Percentiles rank a stretch among this genome's conserved stretches.
phyloP scores from a whole-genome alignment of 2,113 vertebrate species.

The Merops nubicus region DNA sequence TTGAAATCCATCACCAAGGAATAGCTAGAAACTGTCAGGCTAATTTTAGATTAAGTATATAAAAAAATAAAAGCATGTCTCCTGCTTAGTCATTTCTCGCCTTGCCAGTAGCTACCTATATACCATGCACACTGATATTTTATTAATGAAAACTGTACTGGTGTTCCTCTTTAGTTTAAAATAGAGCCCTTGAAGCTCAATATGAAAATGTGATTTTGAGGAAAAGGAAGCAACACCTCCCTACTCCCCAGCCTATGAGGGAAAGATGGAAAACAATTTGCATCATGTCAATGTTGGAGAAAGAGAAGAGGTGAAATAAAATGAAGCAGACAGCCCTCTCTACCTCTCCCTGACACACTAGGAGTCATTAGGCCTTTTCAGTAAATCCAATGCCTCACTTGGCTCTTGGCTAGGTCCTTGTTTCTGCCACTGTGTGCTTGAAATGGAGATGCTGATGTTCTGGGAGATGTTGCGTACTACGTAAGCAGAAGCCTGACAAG shows the following conservation, averaged over 20 bases:
- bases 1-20: conserved; percentile 27
- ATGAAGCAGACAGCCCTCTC: background rate
- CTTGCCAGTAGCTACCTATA: conserved; percentile 2
- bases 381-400: background rate
- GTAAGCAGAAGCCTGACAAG: background rate
- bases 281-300: background rate
- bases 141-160: conserved; percentile 34
- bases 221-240: background rate
- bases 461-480: background rate
- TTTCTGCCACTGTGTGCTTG: background rate
- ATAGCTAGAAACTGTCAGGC: conserved; percentile 37
- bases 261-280: conserved; percentile 1
- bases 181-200: conserved; percentile 18
- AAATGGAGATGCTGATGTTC: background rate
- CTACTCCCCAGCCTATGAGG: background rate
- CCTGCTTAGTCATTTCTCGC: conserved; percentile 24
- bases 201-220: background rate
- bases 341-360: background rate
- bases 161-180: conserved; percentile 34
- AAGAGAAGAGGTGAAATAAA: background rate
- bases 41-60: conserved; percentile 30
- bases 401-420: background rate
- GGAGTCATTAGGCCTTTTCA: background rate
- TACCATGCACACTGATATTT: conserved; percentile 8
- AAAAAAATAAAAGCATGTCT: background rate